phyloP scores from a whole-genome alignment of 30 jellyfish, hydroid and myxozoan species.

The Aurelia aurita complex sp. Pacific region DNA sequence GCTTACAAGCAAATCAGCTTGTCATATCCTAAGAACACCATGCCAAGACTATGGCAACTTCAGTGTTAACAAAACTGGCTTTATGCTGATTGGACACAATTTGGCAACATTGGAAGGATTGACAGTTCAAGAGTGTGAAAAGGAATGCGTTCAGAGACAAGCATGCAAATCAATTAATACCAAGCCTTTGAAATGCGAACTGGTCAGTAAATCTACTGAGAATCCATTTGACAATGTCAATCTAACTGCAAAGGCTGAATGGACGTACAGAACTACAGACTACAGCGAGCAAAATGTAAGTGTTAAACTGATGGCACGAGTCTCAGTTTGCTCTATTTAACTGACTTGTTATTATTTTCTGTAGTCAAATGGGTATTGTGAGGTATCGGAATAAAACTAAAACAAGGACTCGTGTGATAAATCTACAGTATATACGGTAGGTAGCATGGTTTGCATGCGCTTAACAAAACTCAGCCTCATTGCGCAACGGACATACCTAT shows the following conservation, averaged over 20 bases:
- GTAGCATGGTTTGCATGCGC: no score
- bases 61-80: neutral
- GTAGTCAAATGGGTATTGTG: no score
- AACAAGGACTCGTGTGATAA: no score
- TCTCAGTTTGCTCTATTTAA: no score
- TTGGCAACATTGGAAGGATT: neutral
- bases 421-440: no score
- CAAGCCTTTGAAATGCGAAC: neutral
- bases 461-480: no score
- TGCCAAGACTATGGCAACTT: neutral
- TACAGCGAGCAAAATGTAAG: neutral
- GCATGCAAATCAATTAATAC: conserved; percentile 5
- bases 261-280: conserved; percentile 1
- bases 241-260: neutral
- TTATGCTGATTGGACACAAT: neutral
- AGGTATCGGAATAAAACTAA: no score
- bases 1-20: neutral
- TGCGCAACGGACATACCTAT: no score
- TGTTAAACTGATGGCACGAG: neutral
- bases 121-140: neutral
- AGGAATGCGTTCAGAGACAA: neutral
- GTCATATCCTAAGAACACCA: neutral
- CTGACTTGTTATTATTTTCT: no score
- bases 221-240: neutral
- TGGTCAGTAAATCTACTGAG: conserved; percentile 4